Conservation (phyloP, 2,888 invertebrate species). For the Plebejus melissa region DNA sequence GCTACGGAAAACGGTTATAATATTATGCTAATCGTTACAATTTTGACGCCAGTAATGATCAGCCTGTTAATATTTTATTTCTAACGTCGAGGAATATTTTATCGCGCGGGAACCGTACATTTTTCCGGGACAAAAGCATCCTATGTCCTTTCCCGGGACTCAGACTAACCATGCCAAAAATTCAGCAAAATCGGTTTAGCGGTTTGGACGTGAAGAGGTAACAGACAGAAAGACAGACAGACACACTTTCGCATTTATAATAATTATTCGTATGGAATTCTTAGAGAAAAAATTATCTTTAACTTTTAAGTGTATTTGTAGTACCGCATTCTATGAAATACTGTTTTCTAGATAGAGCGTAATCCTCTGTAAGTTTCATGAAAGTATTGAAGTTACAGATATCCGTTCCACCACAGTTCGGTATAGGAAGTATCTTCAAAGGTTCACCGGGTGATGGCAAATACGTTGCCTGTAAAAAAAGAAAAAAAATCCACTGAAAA, state of each 20-base stretch:
- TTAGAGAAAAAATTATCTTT: background rate
- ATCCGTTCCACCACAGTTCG: background rate
- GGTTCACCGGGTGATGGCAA: background rate
- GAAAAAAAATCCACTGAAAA: background rate
- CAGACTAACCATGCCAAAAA: no score
- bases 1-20: background rate
- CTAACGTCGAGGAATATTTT: background rate
- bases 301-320: background rate
- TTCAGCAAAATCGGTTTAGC: no score
- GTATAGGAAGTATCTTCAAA: background rate
- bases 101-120: no score
- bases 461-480: constrained; percentile 1
- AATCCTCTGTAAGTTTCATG: background rate
- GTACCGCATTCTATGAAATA: background rate
- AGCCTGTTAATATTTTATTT: background rate
- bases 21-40: constrained; percentile 1
- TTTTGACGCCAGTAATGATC: background rate
- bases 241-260: no score
- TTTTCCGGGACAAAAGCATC: no score
- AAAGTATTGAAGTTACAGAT: background rate
- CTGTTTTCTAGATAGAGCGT: background rate
- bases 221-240: no score
- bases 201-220: no score
- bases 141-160: no score
- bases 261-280: background rate